phyloP scores from a whole-genome alignment of 2,797 vertebrate species.

The Nasua narica region DNA sequence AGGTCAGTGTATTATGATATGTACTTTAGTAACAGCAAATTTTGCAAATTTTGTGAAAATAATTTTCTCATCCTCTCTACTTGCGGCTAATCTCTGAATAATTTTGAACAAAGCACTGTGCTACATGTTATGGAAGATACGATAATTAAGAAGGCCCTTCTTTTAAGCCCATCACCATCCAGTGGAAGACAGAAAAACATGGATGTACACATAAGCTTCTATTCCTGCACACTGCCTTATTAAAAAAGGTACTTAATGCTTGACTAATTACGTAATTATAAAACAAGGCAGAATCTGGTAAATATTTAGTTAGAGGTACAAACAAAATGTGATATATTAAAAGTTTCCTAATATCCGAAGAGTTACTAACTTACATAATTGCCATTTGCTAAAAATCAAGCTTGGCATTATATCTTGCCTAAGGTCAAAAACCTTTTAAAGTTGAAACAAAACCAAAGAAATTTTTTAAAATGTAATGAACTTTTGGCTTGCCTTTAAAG shows the following conservation, averaged over 20 bases:
- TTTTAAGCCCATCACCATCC: neutral
- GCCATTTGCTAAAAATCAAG: constrained; percentile 37
- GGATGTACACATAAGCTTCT: neutral
- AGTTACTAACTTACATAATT: neutral
- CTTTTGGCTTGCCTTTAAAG: constrained; percentile 55
- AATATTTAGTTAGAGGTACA: neutral
- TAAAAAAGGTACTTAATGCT: neutral
- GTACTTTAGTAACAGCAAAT: neutral
- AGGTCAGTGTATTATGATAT: constrained; percentile 41
- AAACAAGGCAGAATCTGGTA: neutral
- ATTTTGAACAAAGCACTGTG: neutral
- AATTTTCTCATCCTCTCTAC: constrained; percentile 31
- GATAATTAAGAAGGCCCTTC: neutral
- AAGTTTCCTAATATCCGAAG: neutral
- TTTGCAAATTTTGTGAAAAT: constrained; percentile 47
- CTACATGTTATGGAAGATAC: neutral
- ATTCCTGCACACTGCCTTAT: neutral
- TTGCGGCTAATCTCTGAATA: constrained; percentile 21
- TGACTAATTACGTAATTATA: neutral
- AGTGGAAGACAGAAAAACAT: constrained; percentile 16
- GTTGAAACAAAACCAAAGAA: constrained; percentile 39
- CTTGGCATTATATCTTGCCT: neutral
- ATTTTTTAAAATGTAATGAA: constrained; percentile 46
- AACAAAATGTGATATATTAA: neutral
- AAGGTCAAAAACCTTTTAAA: constrained; percentile 41